These are phyloP conservation scores for Urocolius indicus DNA, from an alignment of 2,113 vertebrate species.

Conservation along the genomic window DNA sequence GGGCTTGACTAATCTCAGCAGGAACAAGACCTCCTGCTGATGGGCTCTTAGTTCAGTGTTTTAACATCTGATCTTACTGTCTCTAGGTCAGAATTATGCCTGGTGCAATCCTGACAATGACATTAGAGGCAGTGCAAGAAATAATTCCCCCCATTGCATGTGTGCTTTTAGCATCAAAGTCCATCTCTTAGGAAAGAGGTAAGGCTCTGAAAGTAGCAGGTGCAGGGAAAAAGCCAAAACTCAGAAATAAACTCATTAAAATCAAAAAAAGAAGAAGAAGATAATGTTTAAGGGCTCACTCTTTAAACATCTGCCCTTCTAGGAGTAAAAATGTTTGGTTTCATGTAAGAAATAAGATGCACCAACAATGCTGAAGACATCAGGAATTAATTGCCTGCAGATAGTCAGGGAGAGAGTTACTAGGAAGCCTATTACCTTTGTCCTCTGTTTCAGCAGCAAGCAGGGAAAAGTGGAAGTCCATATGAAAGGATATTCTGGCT, in stretches of 20 bases:
- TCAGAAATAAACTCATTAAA: constrained; percentile 7
- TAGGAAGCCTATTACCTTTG: background rate
- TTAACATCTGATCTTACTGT: constrained; percentile 19
- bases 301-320: background rate
- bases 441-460: background rate
- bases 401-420: background rate
- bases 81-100: background rate
- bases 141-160: background rate
- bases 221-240: constrained; percentile 7
- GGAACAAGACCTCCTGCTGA: constrained; percentile 48
- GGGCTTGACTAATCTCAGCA: background rate
- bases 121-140: background rate
- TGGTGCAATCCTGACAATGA: background rate
- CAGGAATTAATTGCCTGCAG: background rate
- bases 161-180: background rate
- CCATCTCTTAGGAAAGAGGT: background rate
- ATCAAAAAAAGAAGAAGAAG: background rate
- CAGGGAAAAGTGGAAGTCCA: background rate
- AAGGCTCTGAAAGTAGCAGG: constrained; percentile 10
- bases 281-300: background rate
- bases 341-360: background rate
- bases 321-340: background rate
- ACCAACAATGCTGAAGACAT: background rate
- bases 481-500: background rate
- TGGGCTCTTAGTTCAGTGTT: constrained; percentile 21